Conservation (phyloP, 2,113 vertebrate genomes). For the Oryzias melastigma region DNA sequence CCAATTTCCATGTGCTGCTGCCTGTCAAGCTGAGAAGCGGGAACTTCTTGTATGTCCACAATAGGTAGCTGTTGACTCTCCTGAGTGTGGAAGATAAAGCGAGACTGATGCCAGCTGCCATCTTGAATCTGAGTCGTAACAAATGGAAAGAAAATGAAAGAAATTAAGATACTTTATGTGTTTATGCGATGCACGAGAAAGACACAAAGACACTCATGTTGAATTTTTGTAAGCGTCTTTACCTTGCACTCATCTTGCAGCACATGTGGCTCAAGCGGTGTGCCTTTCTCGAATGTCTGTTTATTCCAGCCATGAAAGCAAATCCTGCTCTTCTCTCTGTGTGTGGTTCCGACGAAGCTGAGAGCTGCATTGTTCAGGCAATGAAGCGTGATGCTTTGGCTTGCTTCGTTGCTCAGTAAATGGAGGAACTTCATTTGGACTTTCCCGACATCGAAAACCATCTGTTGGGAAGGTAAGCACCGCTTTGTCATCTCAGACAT, state of each 20-base stretch:
- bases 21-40: constrained; percentile 69
- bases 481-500: not conserved
- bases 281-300: constrained; percentile 85
- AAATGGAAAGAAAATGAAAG: not conserved
- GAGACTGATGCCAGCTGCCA: constrained; percentile 90
- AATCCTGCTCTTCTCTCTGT: constrained; percentile 57
- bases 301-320: constrained; percentile 93
- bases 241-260: constrained; percentile 92
- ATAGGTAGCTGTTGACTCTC: constrained; percentile 90
- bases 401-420: constrained; percentile 90
- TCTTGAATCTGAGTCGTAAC: constrained; percentile 86
- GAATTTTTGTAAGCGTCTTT: not conserved
- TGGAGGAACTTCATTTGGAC: constrained; percentile 99
- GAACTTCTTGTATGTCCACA: constrained; percentile 78
- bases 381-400: constrained; percentile 87
- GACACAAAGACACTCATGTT: not conserved
- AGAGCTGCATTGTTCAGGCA: constrained; percentile 80
- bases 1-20: constrained; percentile 86
- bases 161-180: not conserved
- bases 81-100: constrained; percentile 90
- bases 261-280: constrained; percentile 84
- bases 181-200: not conserved
- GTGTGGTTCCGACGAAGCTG: constrained; percentile 45
- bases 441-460: constrained; percentile 87
- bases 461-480: constrained; percentile 65